Percentiles rank a stretch among this genome's conserved stretches.
phyloP scores from a whole-genome alignment of 2,797 vertebrate genomes.

The Oreochromis grahami region DNA sequence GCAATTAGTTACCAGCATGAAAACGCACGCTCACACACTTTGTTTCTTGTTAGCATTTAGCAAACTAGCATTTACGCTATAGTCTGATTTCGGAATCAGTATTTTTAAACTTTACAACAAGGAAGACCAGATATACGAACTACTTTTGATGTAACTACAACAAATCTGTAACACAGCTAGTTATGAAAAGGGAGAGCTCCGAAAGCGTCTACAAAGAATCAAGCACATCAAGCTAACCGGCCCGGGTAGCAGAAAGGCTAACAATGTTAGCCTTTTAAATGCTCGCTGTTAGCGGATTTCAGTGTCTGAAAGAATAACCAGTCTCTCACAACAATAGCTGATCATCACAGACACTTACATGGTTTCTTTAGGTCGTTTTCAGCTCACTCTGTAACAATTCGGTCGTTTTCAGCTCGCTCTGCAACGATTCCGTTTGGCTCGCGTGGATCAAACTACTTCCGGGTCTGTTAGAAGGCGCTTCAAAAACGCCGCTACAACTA shows the following conservation, averaged over 20 bases:
- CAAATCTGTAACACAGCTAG: accelerated
- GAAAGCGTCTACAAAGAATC: neutral
- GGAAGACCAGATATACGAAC: neutral
- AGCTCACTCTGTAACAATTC: neutral
- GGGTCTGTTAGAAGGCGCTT: constrained; percentile 18
- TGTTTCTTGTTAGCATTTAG: constrained; percentile 2
- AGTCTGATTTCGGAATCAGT: neutral
- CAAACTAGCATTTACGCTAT: neutral
- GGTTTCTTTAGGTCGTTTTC: neutral
- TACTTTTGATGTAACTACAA: accelerated
- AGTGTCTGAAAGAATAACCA: neutral
- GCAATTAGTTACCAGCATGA: neutral
- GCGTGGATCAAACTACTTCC: constrained; percentile 47
- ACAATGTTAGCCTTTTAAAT: neutral
- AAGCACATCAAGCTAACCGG: neutral
- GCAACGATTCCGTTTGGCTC: constrained; percentile 7
- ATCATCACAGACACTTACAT: constrained; percentile 46
- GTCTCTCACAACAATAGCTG: accelerated
- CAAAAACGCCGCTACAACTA: neutral
- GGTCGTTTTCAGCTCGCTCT: neutral
- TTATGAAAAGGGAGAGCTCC: accelerated
- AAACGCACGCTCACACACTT: neutral
- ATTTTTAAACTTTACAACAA: neutral
- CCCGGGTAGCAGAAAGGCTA: neutral
- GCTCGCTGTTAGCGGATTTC: accelerated